These are phyloP conservation scores for Hypotaenidia philippensis DNA, from an alignment of 2,797 vertebrate species.

Conservation along the genomic window DNA sequence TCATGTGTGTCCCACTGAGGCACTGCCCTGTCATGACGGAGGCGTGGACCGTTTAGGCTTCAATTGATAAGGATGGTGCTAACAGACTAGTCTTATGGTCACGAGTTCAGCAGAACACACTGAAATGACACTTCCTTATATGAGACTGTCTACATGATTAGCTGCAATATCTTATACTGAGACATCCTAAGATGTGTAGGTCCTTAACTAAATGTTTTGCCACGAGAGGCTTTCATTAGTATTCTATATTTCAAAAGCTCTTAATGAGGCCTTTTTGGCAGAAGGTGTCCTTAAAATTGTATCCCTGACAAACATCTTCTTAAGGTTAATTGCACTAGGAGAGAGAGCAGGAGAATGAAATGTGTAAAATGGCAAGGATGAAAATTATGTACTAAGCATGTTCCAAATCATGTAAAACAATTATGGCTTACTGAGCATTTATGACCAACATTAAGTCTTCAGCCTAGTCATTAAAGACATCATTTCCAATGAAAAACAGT, in stretches of 20 bases:
- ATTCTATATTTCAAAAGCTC: conserved; percentile 34
- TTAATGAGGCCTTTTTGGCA: conserved; percentile 6
- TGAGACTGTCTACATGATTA: background rate
- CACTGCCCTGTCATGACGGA: background rate
- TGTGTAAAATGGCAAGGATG: background rate
- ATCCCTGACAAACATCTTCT: conserved; percentile 27
- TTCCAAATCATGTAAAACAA: background rate
- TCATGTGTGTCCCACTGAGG: rapidly evolving
- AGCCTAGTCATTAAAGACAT: background rate
- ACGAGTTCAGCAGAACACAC: background rate
- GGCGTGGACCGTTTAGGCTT: background rate
- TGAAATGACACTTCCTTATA: background rate
- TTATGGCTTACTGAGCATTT: background rate
- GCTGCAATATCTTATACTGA: background rate
- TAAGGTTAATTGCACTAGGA: conserved; percentile 31
- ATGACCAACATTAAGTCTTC: background rate
- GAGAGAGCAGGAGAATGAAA: background rate
- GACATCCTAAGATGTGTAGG: background rate
- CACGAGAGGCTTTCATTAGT: conserved; percentile 36
- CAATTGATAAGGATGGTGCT: background rate
- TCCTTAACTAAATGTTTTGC: conserved; percentile 54
- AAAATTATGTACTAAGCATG: background rate
- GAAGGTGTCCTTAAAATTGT: conserved; percentile 43
- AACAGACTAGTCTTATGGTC: background rate
- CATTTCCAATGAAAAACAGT: background rate